Evolutionary conservation across 2,888 invertebrate genomes (phyloP), one percentile per base, ranked within the genome.

Genomic region (Eupithecia subfuscata): DNA sequence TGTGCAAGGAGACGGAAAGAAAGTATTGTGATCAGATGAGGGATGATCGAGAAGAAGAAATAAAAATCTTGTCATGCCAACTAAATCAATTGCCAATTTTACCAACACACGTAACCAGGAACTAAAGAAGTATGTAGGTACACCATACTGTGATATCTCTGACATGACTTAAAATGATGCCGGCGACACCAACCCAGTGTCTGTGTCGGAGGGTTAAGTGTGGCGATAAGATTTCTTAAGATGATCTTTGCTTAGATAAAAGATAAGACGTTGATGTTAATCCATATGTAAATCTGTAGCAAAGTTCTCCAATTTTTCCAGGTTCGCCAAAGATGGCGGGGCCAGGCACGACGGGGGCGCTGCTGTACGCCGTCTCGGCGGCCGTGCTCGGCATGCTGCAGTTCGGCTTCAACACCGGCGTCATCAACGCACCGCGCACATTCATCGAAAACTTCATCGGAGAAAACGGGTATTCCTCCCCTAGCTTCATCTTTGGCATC

Each of bases 381-480:
- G 96, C 96, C 77, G 96, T 96, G 81, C 93, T 96, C 80, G 96
- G 96, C 76, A 96, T 96, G 96, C 95, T 97, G 81, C 96, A 96
- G 91, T 96, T 96, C 88, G 96, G 96, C 78, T 96, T 95, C 94
- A 96, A 96, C 91, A 96, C 96, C 30, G 96, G 96, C 80, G 96
- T 96, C 84, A 96, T 96, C 90, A 96, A 96, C 88, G 96, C 96
- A 52, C 96, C 96, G 30, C 95, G 96, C 83, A 85, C 87, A 83
- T 96, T 96, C 87, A 96, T 96, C 83, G 96, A 96, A 87, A 92
- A 92, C 81, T 96, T 96, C 89, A 96, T 96, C 88, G 90, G 87
- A 37, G 94, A 95, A 64, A 95, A 96, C 84, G 96, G 95, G 84
- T 87, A 91, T 63, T 92, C 95, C 76, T 87, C 89, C 69, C 91